A percentile compares a stretch with the other conserved stretches of the same genome.
These are phyloP conservation scores for Sebastes aleutianus DNA, from an alignment of 2,797 vertebrate genomes.

Conservation along the genomic window DNA sequence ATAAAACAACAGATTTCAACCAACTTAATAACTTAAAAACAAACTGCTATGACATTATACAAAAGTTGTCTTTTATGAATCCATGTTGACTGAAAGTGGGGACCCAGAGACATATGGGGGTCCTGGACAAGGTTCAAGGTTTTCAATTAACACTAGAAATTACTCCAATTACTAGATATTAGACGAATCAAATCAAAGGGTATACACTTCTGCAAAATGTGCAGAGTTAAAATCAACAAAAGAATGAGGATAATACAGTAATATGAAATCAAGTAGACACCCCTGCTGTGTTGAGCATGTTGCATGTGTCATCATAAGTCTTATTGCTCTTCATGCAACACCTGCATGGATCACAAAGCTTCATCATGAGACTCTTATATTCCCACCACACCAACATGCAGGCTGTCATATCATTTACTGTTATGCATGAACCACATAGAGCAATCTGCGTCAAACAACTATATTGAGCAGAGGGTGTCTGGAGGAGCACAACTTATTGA, in stretches of 20 bases:
- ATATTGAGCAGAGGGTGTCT: conserved; percentile 55
- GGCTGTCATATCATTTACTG: conserved; percentile 74
- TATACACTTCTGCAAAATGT: neutral
- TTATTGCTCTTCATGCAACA: conserved; percentile 22
- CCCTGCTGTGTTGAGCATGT: neutral
- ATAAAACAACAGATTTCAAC: neutral
- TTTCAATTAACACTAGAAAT: neutral
- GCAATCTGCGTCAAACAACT: conserved; percentile 79
- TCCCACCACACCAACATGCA: conserved; percentile 65
- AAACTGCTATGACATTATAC: neutral
- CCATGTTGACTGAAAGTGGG: too few species aligned
- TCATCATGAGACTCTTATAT: conserved; percentile 11
- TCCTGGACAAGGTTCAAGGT: neutral
- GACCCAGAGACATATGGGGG: neutral
- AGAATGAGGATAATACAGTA: neutral
- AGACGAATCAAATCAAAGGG: neutral
- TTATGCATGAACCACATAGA: conserved; percentile 55
- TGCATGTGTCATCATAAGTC: neutral
- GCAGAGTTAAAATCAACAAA: neutral
- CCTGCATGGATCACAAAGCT: conserved; percentile 31
- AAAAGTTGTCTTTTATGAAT: neutral
- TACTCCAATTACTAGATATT: neutral
- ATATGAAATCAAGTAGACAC: neutral
- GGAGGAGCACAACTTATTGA: conserved; percentile 60
- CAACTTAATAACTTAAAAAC: neutral